Evolutionary conservation across 2,797 vertebrate species (phyloP).

Genomic region (Stomatorhinus walkeri): DNA sequence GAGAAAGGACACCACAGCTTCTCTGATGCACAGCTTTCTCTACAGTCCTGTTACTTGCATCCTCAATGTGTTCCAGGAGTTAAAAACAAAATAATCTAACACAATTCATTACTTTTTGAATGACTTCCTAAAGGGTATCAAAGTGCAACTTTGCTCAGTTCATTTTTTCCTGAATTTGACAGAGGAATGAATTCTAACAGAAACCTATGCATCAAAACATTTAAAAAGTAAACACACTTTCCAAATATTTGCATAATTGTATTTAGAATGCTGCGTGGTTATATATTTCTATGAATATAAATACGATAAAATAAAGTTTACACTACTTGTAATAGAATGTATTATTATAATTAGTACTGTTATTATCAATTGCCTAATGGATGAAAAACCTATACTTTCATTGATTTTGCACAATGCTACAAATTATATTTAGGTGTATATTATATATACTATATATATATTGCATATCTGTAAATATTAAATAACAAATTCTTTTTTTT

Average conservation of each 20-base stretch:
- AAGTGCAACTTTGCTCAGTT: slow-evolving; percentile 15
- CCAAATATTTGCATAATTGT: background rate
- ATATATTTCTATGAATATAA: slow-evolving; percentile 7
- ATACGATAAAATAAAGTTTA: background rate
- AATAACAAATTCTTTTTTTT: background rate
- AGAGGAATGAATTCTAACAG: slow-evolving; percentile 10
- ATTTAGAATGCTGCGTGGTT: background rate
- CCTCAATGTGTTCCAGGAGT: background rate
- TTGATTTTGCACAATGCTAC: slow-evolving; percentile 13
- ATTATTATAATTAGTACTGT: background rate
- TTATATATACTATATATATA: background rate
- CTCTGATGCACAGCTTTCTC: background rate
- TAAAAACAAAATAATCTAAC: background rate
- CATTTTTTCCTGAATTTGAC: background rate
- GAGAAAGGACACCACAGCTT: background rate
- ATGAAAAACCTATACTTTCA: background rate
- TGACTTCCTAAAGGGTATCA: background rate
- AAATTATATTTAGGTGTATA: background rate
- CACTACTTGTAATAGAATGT: background rate
- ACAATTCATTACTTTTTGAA: background rate
- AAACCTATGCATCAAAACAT: background rate
- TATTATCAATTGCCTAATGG: background rate
- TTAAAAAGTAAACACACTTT: background rate
- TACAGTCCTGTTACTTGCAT: background rate
- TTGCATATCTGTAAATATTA: background rate